A percentile compares a stretch with the other conserved stretches of the same genome.
These are phyloP conservation scores for Schizaphis graminum DNA, from an alignment of 2,888 invertebrate genomes.

Conservation along the genomic window DNA sequence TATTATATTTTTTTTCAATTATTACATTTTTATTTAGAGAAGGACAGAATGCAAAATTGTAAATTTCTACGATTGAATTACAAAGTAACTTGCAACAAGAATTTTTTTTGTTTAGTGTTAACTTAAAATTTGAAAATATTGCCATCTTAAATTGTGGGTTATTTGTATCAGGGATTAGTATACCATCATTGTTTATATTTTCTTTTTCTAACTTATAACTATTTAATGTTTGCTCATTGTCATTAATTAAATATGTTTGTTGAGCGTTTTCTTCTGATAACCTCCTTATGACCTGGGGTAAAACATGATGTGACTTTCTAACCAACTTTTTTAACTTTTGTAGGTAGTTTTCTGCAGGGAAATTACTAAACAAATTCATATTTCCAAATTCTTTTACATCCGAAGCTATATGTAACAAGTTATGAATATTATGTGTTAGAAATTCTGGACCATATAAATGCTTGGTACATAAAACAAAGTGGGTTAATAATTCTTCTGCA, in stretches of 20 bases:
- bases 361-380: conserved; percentile 21
- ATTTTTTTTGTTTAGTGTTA: not conserved
- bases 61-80: conserved; percentile 12
- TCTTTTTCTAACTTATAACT: not conserved
- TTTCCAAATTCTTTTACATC: conserved; percentile 26
- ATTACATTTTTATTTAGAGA: conserved; percentile 16
- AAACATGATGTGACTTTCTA: not conserved
- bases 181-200: conserved; percentile 4
- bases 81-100: not conserved
- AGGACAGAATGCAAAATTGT: not conserved
- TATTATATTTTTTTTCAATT: conserved; percentile 15
- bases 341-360: conserved; percentile 14
- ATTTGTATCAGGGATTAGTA: not conserved
- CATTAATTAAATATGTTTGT: not conserved
- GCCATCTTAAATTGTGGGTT: not conserved
- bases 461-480: conserved; percentile 22
- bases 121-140: conserved; percentile 32
- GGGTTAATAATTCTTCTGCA: not conserved
- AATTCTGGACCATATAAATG: not conserved
- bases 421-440: conserved; percentile 23
- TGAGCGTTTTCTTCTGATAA: conserved; percentile 10
- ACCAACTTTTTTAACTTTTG: conserved; percentile 9
- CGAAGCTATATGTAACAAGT: not conserved
- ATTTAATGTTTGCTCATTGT: not conserved
- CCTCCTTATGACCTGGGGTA: not conserved